phyloP scores from a whole-genome alignment of 2,797 vertebrate genomes.

The Typhlichthys subterraneus region DNA sequence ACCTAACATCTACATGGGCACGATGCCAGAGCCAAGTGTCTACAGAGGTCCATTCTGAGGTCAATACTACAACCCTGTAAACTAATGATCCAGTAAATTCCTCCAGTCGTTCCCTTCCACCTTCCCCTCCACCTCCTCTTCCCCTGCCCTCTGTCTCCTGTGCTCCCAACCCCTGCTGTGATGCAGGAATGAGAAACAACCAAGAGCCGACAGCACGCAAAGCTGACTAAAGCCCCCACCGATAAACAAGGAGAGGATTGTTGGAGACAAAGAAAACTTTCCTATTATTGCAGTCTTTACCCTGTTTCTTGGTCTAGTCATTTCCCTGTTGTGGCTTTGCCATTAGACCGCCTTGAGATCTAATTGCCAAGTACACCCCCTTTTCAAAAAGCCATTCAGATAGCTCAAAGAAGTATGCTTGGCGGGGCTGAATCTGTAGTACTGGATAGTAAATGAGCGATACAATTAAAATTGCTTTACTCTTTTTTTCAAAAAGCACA shows the following conservation, averaged over 20 bases:
- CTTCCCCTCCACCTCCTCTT: constrained; percentile 51
- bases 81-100: constrained; percentile 78
- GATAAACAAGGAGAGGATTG: constrained; percentile 65
- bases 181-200: constrained; percentile 73
- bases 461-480: not conserved
- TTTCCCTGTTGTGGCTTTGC: constrained; percentile 38
- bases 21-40: constrained; percentile 49
- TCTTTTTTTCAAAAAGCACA: not conserved
- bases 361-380: no score
- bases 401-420: no score
- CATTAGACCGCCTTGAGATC: constrained; percentile 7
- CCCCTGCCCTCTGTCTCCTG: constrained; percentile 60
- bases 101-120: constrained; percentile 52
- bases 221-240: constrained; percentile 52
- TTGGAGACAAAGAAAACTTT: constrained; percentile 65
- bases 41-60: constrained; percentile 67
- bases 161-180: constrained; percentile 65
- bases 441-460: no score
- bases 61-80: constrained; percentile 76
- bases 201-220: constrained; percentile 50
- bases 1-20: constrained; percentile 53
- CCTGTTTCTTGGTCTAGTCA: constrained; percentile 46
- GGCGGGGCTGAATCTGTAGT: no score
- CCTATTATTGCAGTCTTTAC: constrained; percentile 37
- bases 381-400: no score